Conservation (phyloP, 1,140 invertebrate genomes). For the Mesaphorura yosii region DNA sequence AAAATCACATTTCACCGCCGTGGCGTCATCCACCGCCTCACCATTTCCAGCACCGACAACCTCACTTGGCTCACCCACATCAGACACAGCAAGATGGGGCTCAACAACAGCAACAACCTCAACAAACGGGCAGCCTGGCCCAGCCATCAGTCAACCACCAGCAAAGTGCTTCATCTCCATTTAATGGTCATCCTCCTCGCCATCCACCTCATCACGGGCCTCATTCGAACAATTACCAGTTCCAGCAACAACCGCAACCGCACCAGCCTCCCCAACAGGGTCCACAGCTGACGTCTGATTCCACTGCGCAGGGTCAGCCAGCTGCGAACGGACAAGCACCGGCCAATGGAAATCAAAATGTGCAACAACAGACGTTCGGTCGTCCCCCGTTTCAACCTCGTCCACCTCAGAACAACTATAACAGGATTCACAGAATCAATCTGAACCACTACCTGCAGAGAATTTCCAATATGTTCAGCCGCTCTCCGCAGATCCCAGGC, state of each 20-base stretch:
- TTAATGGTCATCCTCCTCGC: conserved; percentile 3
- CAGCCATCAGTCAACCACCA: background rate
- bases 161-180: background rate
- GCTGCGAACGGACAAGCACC: background rate
- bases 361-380: no score
- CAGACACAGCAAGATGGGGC: conserved; percentile 1
- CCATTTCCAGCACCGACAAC: conserved; percentile 15
- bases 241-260: background rate
- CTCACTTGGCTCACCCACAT: conserved; percentile 1
- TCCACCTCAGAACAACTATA: background rate
- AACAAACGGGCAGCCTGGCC: background rate
- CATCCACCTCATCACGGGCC: background rate
- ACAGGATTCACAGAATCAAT: background rate
- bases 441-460: conserved; percentile 21
- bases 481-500: conserved; percentile 11
- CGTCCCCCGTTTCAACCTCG: background rate
- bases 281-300: background rate
- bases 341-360: no score
- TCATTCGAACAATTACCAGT: background rate
- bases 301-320: background rate
- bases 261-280: background rate
- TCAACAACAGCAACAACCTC: background rate
- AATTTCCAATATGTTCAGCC: conserved; percentile 23
- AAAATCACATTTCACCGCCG: conserved; percentile 4
- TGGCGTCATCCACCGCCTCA: background rate